Conservation (phyloP, 2,888 invertebrate species). For the Rhagophthalmus giganteus region DNA sequence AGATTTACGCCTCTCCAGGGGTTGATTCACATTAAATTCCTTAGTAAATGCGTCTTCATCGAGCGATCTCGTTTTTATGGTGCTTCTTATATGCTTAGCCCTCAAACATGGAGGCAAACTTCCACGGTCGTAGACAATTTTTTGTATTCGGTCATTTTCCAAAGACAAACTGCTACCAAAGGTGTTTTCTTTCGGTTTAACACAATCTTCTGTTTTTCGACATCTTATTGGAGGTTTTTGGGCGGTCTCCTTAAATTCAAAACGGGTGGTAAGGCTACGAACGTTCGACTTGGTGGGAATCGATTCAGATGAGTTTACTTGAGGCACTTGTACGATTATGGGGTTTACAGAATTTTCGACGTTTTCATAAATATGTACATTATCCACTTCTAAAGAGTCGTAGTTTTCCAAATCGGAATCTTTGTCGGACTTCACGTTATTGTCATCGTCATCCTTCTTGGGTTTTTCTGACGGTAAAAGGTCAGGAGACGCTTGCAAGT, state of each 20-base stretch:
- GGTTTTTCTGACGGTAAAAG: slow-evolving; percentile 2
- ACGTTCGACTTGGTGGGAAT: slow-evolving; percentile 18
- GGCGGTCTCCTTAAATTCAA: slow-evolving; percentile 52
- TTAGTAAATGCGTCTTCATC: slow-evolving; percentile 75
- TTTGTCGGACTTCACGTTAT: slow-evolving; percentile 18
- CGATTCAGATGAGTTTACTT: neutral
- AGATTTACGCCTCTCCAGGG: slow-evolving; percentile 60
- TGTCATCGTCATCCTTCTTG: neutral
- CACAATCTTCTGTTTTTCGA: slow-evolving; percentile 3
- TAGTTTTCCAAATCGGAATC: slow-evolving; percentile 35
- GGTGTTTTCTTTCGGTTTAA: slow-evolving; percentile 4
- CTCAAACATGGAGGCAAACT: slow-evolving; percentile 63
- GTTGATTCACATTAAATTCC: slow-evolving; percentile 60
- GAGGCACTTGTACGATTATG: neutral
- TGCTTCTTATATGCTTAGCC: slow-evolving; percentile 65
- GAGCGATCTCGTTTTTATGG: slow-evolving; percentile 67
- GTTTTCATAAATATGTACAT: slow-evolving; percentile 48
- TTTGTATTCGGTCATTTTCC: slow-evolving; percentile 13
- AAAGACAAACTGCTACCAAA: slow-evolving; percentile 17
- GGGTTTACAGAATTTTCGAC: slow-evolving; percentile 35
- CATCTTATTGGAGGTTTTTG: slow-evolving; percentile 43
- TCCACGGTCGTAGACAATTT: slow-evolving; percentile 21
- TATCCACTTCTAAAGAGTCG: slow-evolving; percentile 47
- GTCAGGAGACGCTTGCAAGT: slow-evolving; percentile 42
- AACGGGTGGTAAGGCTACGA: slow-evolving; percentile 41